Conservation (phyloP, 1,140 invertebrate genomes). For the Drosophila aff. region DNA sequence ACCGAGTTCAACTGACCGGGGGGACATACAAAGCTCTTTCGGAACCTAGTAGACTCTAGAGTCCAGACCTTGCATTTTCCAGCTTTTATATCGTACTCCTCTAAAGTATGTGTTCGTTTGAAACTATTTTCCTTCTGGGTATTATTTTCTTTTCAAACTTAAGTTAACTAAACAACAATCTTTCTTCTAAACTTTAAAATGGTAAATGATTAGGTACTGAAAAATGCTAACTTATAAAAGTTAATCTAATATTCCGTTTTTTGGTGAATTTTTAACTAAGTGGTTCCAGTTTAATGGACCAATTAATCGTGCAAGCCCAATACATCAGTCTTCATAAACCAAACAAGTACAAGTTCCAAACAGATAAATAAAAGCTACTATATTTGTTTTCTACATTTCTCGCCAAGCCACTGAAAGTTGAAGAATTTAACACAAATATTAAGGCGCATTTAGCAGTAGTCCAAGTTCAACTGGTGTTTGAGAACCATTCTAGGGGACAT, state of each 20-base stretch:
- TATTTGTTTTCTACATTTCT: not conserved
- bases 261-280: not conserved
- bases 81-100: too few relatives aligned
- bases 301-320: not conserved
- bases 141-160: not conserved
- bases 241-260: not conserved
- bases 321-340: not conserved
- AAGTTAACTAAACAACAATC: too few relatives aligned
- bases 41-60: not conserved
- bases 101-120: too few relatives aligned
- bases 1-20: constrained; percentile 21
- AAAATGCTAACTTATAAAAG: not conserved
- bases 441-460: constrained; percentile 20
- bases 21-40: constrained; percentile 1
- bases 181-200: not conserved
- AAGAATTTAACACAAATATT: constrained; percentile 5
- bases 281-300: not conserved
- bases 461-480: constrained; percentile 28
- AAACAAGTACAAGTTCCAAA: constrained; percentile 6
- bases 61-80: not conserved
- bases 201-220: not conserved
- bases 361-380: constrained; percentile 10
- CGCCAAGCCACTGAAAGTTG: not conserved
- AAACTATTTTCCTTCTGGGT: not conserved
- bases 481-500: constrained; percentile 40